Evolutionary conservation across 2,113 vertebrate genomes (phyloP), one percentile per base, ranked within the genome.

Genomic region (Strix uralensis): DNA sequence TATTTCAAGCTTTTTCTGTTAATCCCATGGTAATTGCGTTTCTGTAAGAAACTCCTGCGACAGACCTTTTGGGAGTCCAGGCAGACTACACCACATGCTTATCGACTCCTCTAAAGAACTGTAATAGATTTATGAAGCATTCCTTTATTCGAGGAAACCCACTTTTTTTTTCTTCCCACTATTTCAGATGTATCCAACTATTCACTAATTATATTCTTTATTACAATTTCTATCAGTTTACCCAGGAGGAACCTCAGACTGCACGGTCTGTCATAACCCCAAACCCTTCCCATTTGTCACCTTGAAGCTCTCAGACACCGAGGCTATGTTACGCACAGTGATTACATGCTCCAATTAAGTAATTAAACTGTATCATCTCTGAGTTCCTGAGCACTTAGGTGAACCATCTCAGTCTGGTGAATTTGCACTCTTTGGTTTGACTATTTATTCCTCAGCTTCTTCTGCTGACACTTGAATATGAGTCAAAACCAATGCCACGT

Each of bases 401-500:
- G 78, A 96, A 57, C 91, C 11, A 11, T 30, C 74, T 91, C 84
- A 74, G 57, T 29, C 81, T 79, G 81, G 65, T 87, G 84, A 90
- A 87, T 89, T 87, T 91, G 91, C 61, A 59, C 81, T 86, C 70
- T 84, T 72, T 49, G 47, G 29, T 92, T 88, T 44, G 81, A 54
- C 87, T 91, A 47, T 95, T 96, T 93, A 93, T 90, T 92, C 79
- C 40, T 94, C 88, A 95, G 3, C 78, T 71, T 77, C 90, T 90
- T 63, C 93, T 96, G 70, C 61, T 72, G 74, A 94, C 70, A 87
- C 36, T 90, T 95, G 87, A 90, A 18, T 13, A 26, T 0, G 15
- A 82, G 87, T 85, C 93, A 95, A 59, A 90, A 52, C 58, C 74
- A 72, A 22, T 69, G 81, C 73, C 70, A 27, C 0, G 0, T 87